Evolutionary conservation across 2,888 invertebrate genomes (phyloP).

Genomic region (Microplitis manilae): DNA sequence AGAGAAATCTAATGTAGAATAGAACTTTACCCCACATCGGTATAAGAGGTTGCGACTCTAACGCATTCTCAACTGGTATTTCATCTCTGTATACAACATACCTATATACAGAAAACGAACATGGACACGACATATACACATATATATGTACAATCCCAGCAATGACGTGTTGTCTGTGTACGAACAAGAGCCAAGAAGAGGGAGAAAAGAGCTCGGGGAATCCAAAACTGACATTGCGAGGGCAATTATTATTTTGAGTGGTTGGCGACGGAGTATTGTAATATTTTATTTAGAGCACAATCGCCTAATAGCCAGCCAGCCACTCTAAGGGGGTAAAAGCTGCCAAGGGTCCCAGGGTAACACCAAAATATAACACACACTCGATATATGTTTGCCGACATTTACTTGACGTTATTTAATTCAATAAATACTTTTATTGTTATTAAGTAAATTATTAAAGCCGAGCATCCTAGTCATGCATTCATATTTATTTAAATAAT

Average conservation of each 20-base stretch:
- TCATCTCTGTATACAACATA: neutral
- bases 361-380: conserved; percentile 26
- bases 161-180: neutral
- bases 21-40: neutral
- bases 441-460: neutral
- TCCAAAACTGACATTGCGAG: conserved; percentile 56
- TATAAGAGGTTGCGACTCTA: neutral
- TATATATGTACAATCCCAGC: neutral
- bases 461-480: neutral
- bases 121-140: neutral
- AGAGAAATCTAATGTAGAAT: conserved; percentile 7
- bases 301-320: conserved; percentile 67
- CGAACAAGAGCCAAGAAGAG: neutral
- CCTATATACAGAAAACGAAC: neutral
- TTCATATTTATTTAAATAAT: neutral
- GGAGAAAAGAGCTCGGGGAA: conserved; percentile 13
- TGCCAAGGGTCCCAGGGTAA: conserved; percentile 42
- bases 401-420: conserved; percentile 34
- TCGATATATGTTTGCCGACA: conserved; percentile 29
- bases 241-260: conserved; percentile 70
- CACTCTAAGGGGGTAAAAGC: conserved; percentile 57
- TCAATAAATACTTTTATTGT: neutral
- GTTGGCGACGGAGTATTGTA: conserved; percentile 64
- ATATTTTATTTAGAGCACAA: conserved; percentile 71
- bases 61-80: conserved; percentile 24